Percentiles rank a stretch among this genome's conserved stretches.
These are phyloP conservation scores for Barnardius zonarius DNA, from an alignment of 2,113 vertebrate genomes.

Conservation along the genomic window DNA sequence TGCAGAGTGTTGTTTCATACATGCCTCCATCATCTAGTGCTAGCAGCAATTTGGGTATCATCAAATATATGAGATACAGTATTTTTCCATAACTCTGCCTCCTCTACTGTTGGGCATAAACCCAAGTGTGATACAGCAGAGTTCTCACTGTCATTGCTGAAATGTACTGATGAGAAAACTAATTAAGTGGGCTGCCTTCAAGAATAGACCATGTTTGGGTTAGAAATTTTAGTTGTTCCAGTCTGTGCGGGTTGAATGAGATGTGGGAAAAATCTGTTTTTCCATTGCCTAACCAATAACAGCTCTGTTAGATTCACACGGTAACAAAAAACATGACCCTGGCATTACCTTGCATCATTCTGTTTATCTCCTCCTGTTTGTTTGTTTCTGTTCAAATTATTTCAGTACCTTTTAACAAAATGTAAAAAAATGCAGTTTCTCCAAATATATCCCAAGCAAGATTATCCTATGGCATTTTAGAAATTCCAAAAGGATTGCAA, in stretches of 20 bases:
- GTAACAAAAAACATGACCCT: neutral
- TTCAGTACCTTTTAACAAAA: neutral
- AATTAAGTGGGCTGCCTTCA: neutral
- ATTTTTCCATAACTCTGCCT: neutral
- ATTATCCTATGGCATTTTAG: neutral
- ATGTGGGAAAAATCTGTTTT: neutral
- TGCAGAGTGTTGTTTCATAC: neutral
- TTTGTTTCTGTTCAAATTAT: neutral
- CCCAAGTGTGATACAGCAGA: neutral
- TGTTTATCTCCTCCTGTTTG: neutral
- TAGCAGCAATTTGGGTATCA: neutral
- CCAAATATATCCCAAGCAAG: neutral
- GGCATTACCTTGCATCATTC: neutral
- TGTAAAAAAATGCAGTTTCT: neutral
- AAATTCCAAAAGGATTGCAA: neutral
- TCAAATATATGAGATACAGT: rapidly evolving
- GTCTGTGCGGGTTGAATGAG: rapidly evolving
- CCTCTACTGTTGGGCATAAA: neutral
- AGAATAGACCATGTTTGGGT: neutral
- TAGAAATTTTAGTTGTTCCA: neutral
- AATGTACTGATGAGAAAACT: neutral
- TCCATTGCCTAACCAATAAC: neutral
- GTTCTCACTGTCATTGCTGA: neutral
- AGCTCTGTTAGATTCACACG: neutral
- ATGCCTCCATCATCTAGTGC: neutral